Conservation (phyloP, 1,140 invertebrate species). For the Ooceraea biroi region DNA sequence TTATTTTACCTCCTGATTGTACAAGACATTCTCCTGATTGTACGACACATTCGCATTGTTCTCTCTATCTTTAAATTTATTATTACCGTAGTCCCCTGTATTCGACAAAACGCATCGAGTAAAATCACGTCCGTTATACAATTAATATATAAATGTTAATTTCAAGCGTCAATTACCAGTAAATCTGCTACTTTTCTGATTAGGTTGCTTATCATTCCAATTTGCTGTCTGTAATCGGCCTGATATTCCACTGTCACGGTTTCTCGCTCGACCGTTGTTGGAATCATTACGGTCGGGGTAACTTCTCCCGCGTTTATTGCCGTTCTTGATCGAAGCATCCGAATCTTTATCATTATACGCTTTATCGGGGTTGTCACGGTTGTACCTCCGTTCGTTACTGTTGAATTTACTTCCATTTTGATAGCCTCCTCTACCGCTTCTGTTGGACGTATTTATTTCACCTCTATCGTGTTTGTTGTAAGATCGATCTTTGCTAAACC, state of each 20-base stretch:
- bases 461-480: constrained; percentile 61
- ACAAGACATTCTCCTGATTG: too few relatives aligned
- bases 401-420: constrained; percentile 55
- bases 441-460: constrained; percentile 54
- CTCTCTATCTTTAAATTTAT: constrained; percentile 42
- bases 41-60: constrained; percentile 16
- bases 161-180: constrained; percentile 49
- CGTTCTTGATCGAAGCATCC: constrained; percentile 73
- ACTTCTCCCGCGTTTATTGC: constrained; percentile 66
- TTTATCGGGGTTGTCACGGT: constrained; percentile 66
- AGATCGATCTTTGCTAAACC: constrained; percentile 56
- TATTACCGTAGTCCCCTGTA: constrained; percentile 39
- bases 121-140: constrained; percentile 19
- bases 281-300: constrained; percentile 52
- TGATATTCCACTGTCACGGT: not conserved
- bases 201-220: constrained; percentile 46
- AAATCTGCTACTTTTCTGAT: constrained; percentile 44
- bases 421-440: constrained; percentile 67
- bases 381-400: constrained; percentile 53
- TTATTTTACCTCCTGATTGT: too few relatives aligned
- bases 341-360: constrained; percentile 79
- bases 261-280: constrained; percentile 43
- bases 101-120: constrained; percentile 21
- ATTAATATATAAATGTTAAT: not conserved
- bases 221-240: constrained; percentile 41